Conservation (phyloP, 2,113 vertebrate species). For the Psilopsiagon aymara region DNA sequence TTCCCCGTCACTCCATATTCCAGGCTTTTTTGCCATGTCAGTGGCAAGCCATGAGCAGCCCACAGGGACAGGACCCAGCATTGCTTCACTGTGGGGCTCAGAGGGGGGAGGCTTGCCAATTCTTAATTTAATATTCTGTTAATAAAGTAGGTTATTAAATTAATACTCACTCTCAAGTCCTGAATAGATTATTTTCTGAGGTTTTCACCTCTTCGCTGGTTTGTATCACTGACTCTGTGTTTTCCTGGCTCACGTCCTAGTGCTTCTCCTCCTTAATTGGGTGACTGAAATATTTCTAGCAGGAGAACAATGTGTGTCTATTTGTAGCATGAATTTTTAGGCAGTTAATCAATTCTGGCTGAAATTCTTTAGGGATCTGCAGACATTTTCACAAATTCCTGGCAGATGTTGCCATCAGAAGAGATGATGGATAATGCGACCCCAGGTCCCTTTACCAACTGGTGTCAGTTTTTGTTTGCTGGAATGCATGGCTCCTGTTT, state of each 20-base stretch:
- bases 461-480: neutral
- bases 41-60: neutral
- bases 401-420: constrained; percentile 18
- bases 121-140: neutral
- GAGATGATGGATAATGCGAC: constrained; percentile 16
- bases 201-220: neutral
- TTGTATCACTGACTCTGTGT: neutral
- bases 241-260: neutral
- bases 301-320: neutral
- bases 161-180: neutral
- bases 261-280: neutral
- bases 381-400: constrained; percentile 44
- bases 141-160: neutral
- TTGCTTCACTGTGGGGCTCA: neutral
- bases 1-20: neutral
- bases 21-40: neutral
- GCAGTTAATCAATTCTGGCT: constrained; percentile 38
- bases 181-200: neutral
- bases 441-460: neutral
- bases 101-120: neutral
- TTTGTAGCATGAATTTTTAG: constrained; percentile 18
- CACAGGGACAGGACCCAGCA: neutral
- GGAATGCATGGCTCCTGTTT: neutral
- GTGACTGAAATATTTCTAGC: neutral
- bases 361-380: neutral